phyloP scores from a whole-genome alignment of 2,797 vertebrate species.

The Babyrousa celebensis region DNA sequence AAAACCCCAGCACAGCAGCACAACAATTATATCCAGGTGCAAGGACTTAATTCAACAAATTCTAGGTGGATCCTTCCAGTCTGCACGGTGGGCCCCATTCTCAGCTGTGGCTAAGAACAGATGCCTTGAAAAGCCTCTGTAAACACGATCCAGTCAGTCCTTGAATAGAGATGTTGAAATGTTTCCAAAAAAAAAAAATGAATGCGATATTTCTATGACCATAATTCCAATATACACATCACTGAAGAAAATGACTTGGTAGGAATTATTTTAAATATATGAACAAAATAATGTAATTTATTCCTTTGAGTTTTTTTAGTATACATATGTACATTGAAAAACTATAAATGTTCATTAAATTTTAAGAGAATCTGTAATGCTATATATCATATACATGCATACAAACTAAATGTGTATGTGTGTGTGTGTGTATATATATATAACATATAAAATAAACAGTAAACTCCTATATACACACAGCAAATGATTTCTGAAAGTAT shows the following conservation, averaged over 20 bases:
- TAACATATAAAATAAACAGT: not conserved
- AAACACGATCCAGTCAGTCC: conserved; percentile 91
- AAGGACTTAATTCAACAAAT: conserved; percentile 99
- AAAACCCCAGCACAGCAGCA: conserved; percentile 98
- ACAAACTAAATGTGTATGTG: not conserved
- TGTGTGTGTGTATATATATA: not conserved
- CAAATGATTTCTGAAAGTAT: not conserved
- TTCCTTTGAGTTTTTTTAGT: conserved; percentile 75
- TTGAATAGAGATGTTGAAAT: conserved; percentile 92
- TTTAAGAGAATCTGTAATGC: conserved; percentile 9
- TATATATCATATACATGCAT: not conserved
- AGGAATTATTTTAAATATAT: conserved; percentile 18
- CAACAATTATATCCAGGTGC: conserved; percentile 99
- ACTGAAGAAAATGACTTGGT: conserved; percentile 70
- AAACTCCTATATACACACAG: not conserved
- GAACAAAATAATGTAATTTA: conserved; percentile 73
- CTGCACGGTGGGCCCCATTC: conserved; percentile 91
- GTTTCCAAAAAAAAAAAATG: conserved; percentile 90
- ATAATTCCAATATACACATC: conserved; percentile 75
- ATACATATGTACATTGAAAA: conserved; percentile 32
- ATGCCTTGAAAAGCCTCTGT: conserved; percentile 94
- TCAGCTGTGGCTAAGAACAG: conserved; percentile 95
- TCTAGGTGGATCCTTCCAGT: conserved; percentile 96
- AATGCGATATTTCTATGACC: conserved; percentile 70
- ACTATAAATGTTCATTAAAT: conserved; percentile 9